phyloP scores from a whole-genome alignment of 2,888 invertebrate genomes.

The Clanis bilineata region DNA sequence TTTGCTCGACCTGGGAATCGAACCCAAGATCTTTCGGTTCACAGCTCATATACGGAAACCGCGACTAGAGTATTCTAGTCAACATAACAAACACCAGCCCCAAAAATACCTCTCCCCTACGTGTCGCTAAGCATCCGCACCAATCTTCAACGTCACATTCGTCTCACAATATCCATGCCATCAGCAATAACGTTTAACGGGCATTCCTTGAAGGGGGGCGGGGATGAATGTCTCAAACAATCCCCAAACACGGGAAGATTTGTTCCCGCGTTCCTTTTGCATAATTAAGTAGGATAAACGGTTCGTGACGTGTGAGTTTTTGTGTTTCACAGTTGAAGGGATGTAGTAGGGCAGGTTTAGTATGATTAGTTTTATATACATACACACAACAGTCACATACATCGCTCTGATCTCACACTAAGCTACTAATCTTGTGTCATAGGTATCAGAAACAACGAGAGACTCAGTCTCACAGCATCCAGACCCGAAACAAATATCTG shows the following conservation, averaged over 20 bases:
- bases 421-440: neutral
- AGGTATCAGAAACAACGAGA: no score
- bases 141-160: conserved; percentile 7
- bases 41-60: no score
- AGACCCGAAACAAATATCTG: no score
- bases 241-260: conserved; percentile 22
- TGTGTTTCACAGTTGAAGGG: conserved; percentile 17
- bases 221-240: conserved; percentile 16
- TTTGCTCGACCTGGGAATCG: no score
- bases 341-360: conserved; percentile 1
- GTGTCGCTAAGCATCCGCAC: neutral
- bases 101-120: neutral
- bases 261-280: conserved; percentile 30
- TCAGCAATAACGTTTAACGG: conserved; percentile 12
- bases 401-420: no score
- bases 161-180: conserved; percentile 10
- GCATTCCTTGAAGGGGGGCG: neutral
- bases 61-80: no score
- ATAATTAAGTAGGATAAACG: conserved; percentile 40
- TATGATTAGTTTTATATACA: no score
- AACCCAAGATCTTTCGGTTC: no score
- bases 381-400: no score
- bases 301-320: conserved; percentile 23
- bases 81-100: no score
- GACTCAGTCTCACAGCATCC: no score